These are phyloP conservation scores for Felis catus DNA, from an alignment of 2,113 vertebrate genomes.

Conservation along the genomic window DNA sequence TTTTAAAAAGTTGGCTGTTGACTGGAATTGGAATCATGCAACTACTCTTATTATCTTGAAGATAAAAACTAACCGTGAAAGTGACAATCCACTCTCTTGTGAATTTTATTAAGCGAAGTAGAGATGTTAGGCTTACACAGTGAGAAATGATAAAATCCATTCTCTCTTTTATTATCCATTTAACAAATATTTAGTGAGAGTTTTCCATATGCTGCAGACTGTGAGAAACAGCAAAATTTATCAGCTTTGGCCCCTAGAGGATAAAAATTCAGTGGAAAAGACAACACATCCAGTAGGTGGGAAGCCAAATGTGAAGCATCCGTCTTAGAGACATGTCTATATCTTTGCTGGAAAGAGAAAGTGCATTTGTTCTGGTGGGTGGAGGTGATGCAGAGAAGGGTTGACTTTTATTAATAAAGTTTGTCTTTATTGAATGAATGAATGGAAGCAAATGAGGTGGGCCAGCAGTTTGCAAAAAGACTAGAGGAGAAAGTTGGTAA, in stretches of 20 bases:
- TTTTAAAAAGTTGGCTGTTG: background rate
- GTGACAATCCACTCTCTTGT: accelerated
- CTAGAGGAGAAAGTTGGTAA: too few species aligned
- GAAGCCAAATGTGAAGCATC: background rate
- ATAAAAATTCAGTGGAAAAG: background rate
- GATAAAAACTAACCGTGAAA: background rate
- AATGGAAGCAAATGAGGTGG: background rate
- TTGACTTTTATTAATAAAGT: background rate
- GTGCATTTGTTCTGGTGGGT: background rate
- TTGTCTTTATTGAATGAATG: background rate
- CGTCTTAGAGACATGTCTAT: accelerated
- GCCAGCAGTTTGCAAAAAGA: background rate
- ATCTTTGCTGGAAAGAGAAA: background rate
- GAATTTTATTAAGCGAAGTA: background rate
- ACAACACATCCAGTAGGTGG: background rate
- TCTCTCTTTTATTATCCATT: background rate
- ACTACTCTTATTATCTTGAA: background rate
- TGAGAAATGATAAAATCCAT: background rate
- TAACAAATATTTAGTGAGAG: background rate
- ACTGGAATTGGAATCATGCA: background rate
- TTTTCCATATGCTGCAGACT: background rate
- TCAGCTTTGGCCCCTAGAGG: background rate
- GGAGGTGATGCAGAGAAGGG: too few species aligned
- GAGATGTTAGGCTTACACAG: accelerated
- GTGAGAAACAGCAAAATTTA: too few species aligned